Percentiles rank a stretch among this genome's conserved stretches.
Evolutionary conservation across 2,113 vertebrate species (phyloP).

Genomic region (Caloenas nicobarica): DNA sequence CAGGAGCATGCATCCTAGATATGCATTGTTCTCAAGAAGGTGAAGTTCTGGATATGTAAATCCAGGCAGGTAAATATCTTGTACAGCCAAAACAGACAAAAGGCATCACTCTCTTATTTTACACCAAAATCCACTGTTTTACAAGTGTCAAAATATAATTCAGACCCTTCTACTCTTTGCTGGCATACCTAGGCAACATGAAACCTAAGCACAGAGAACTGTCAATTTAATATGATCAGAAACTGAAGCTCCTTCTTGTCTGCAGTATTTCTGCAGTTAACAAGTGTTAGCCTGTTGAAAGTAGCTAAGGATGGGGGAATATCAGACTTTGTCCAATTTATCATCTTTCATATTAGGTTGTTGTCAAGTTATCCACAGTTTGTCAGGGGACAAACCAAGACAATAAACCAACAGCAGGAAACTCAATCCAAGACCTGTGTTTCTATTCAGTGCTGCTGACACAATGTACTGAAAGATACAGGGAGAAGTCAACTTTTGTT

Average conservation of each 20-base stretch:
- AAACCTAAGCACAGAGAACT: neutral
- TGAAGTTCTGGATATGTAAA: neutral
- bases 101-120: neutral
- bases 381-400: conserved; percentile 59
- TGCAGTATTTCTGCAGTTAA: conserved; percentile 10
- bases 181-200: neutral
- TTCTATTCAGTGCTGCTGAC: conserved; percentile 47
- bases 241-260: neutral
- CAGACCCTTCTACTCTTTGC: neutral
- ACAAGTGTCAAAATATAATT: neutral
- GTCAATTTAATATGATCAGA: neutral
- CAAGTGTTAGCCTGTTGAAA: conserved; percentile 5
- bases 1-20: neutral
- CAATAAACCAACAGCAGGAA: conserved; percentile 64
- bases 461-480: conserved; percentile 55
- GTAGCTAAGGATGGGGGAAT: neutral
- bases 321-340: conserved; percentile 18
- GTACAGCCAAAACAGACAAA: neutral
- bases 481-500: conserved; percentile 54
- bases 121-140: neutral
- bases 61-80: neutral
- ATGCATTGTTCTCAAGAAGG: neutral
- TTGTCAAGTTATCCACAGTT: conserved; percentile 53
- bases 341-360: conserved; percentile 42
- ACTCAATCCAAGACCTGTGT: conserved; percentile 39